phyloP scores from a whole-genome alignment of 2,888 invertebrate genomes.

The Xylota segnis region DNA sequence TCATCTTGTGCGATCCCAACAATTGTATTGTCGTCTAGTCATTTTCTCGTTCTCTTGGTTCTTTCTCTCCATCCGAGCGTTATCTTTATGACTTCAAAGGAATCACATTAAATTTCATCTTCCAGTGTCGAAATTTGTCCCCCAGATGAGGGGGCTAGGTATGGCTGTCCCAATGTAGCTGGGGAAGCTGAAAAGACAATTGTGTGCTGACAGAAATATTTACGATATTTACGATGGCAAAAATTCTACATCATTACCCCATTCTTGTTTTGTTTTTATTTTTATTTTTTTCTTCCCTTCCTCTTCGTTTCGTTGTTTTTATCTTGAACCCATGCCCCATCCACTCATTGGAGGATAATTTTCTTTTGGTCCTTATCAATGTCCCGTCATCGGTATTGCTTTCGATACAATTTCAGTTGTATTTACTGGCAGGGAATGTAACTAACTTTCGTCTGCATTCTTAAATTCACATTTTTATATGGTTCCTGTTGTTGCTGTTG shows the following conservation, averaged over 20 bases:
- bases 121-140: constrained; percentile 56
- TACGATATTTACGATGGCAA: constrained; percentile 67
- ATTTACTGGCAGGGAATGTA: constrained; percentile 22
- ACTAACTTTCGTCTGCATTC: constrained; percentile 63
- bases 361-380: constrained; percentile 64
- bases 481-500: constrained; percentile 10
- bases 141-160: neutral
- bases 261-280: constrained; percentile 55
- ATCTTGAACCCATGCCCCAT: neutral
- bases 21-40: constrained; percentile 60
- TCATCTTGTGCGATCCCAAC: constrained; percentile 5
- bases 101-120: constrained; percentile 75
- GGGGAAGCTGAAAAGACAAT: constrained; percentile 35
- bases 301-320: constrained; percentile 36
- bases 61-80: constrained; percentile 25
- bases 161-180: constrained; percentile 7
- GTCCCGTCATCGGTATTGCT: constrained; percentile 65
- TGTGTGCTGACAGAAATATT: constrained; percentile 64
- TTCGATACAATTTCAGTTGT: constrained; percentile 40
- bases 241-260: constrained; percentile 69
- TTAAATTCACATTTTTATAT: constrained; percentile 50
- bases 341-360: constrained; percentile 49
- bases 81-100: constrained; percentile 74
- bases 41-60: constrained; percentile 17
- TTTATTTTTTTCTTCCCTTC: constrained; percentile 36